Conservation (phyloP, 2,888 invertebrate genomes). For the Conchocele bisecta region DNA sequence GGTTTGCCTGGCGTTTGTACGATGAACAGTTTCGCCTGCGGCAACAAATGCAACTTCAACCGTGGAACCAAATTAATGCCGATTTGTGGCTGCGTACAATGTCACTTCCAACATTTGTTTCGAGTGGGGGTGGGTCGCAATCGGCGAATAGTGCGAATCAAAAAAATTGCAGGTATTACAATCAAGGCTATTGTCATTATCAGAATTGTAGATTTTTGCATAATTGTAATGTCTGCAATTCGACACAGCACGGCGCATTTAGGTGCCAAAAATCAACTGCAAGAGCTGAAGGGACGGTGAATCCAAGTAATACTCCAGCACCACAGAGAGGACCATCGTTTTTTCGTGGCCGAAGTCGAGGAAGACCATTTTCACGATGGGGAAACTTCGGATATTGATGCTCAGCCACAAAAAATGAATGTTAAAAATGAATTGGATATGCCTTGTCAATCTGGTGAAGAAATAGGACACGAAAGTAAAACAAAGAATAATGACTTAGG, state of each 20-base stretch:
- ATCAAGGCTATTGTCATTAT: conserved; percentile 17
- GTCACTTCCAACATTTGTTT: not conserved
- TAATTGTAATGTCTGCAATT: not conserved
- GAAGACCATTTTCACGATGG: too few relatives aligned
- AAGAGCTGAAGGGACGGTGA: not conserved
- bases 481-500: too few relatives aligned
- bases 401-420: too few relatives aligned
- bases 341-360: not conserved
- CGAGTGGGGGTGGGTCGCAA: not conserved
- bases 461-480: too few relatives aligned
- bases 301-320: not conserved
- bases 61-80: too few relatives aligned
- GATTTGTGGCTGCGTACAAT: conserved; percentile 25
- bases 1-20: conserved; percentile 20
- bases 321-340: not conserved
- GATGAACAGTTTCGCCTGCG: conserved; percentile 34
- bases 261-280: not conserved
- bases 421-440: too few relatives aligned
- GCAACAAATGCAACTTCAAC: not conserved
- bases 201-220: conserved; percentile 23
- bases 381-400: too few relatives aligned
- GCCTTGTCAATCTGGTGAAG: too few relatives aligned
- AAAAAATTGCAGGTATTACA: conserved; percentile 11
- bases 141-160: too few relatives aligned
- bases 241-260: not conserved